Conservation (phyloP, 2,888 invertebrate genomes). For the Capitulum mitella region DNA sequence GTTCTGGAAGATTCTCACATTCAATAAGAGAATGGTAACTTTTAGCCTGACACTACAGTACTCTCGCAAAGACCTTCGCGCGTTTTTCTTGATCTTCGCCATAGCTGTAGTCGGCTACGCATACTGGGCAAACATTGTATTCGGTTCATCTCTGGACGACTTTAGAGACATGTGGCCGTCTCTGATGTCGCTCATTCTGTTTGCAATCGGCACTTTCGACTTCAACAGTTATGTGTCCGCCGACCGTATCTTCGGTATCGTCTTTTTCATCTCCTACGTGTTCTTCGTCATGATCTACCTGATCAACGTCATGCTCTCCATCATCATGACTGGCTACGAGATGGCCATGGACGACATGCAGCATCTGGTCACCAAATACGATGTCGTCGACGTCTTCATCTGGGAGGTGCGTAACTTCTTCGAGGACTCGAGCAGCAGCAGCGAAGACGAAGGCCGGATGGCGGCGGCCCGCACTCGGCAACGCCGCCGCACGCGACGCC, state of each 20-base stretch:
- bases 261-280: neutral
- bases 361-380: slow-evolving; percentile 1
- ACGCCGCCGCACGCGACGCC: neutral
- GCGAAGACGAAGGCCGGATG: neutral
- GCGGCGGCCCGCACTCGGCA: neutral
- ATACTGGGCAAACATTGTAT: neutral
- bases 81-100: neutral
- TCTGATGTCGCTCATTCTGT: neutral
- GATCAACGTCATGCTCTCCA: slow-evolving; percentile 1
- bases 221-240: neutral
- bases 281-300: slow-evolving; percentile 15
- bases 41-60: neutral
- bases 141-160: neutral
- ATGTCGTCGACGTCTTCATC: slow-evolving; percentile 13
- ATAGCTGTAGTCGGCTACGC: neutral
- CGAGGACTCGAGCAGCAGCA: slow-evolving; percentile 19
- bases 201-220: slow-evolving; percentile 9
- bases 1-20: slow-evolving; percentile 21
- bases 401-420: slow-evolving; percentile 22
- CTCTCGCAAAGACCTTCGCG: neutral
- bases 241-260: neutral
- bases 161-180: neutral
- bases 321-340: slow-evolving; percentile 22
- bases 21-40: slow-evolving; percentile 18
- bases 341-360: slow-evolving; percentile 23